These are phyloP conservation scores for Harpalus rubripes DNA, from an alignment of 2,888 invertebrate species.

Conservation along the genomic window DNA sequence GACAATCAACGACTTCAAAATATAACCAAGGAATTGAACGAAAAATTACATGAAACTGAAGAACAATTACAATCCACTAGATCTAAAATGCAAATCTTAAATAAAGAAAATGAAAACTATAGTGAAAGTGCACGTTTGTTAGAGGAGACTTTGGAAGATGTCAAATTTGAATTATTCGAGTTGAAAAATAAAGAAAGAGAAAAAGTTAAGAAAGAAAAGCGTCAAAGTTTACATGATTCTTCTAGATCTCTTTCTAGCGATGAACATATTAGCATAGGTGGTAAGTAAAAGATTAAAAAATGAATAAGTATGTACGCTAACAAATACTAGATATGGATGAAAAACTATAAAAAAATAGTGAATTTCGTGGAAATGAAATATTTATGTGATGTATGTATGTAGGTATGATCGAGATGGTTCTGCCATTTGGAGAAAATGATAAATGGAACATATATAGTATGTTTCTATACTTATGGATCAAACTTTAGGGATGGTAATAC, in stretches of 20 bases:
- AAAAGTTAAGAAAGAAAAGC: conserved; percentile 22
- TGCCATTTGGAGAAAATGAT: too few relatives aligned
- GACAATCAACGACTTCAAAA: neutral
- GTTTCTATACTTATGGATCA: too few relatives aligned
- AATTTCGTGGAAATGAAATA: neutral
- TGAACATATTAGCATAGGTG: neutral
- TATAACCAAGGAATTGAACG: conserved; percentile 60
- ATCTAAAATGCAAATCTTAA: conserved; percentile 74
- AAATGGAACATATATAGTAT: too few relatives aligned
- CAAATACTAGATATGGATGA: neutral
- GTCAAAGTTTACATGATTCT: conserved; percentile 69
- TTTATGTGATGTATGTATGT: too few relatives aligned
- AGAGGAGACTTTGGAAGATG: conserved; percentile 64
- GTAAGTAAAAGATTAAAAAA: neutral
- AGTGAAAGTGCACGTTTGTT: conserved; percentile 69
- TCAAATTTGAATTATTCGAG: conserved; percentile 57
- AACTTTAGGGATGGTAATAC: too few relatives aligned
- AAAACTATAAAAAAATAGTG: neutral
- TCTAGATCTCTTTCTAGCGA: conserved; percentile 69
- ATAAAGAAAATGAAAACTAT: conserved; percentile 74
- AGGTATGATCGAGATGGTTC: too few relatives aligned
- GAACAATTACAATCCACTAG: conserved; percentile 1
- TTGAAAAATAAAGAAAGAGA: conserved; percentile 44
- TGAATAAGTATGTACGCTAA: neutral
- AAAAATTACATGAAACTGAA: conserved; percentile 72